Percentiles rank a stretch among this genome's conserved stretches.
Conservation (phyloP, 2,888 invertebrate genomes). For the Rhopalosiphum nymphaeae region DNA sequence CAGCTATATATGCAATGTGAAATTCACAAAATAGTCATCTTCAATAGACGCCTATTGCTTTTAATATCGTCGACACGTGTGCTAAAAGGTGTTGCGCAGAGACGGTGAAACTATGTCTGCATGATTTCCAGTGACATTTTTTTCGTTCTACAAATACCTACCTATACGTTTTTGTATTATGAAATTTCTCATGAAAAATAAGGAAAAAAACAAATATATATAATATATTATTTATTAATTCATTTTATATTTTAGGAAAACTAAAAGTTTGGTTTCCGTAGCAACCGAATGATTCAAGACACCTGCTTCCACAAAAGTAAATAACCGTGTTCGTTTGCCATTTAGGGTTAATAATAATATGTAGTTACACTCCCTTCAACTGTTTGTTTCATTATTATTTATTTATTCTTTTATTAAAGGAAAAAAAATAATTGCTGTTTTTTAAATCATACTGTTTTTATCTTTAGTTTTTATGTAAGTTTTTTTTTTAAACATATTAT, state of each 20-base stretch:
- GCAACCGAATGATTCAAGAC: conserved; percentile 56
- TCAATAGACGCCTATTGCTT: conserved; percentile 27
- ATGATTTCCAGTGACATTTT: conserved; percentile 19
- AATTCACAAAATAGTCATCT: conserved; percentile 41
- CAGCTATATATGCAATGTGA: not conserved
- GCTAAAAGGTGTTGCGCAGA: conserved; percentile 35
- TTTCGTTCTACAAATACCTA: conserved; percentile 26
- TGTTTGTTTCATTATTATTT: conserved; percentile 32
- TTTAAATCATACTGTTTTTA: not conserved
- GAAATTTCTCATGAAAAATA: not conserved
- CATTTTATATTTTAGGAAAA: conserved; percentile 46
- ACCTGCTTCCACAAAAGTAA: conserved; percentile 55
- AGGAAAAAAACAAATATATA: not conserved
- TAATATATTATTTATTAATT: conserved; percentile 43
- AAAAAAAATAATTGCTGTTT: not conserved
- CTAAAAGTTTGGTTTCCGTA: conserved; percentile 50
- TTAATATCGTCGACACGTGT: conserved; percentile 54
- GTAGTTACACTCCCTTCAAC: conserved; percentile 37
- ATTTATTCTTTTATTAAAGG: conserved; percentile 1
- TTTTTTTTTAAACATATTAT: not conserved
- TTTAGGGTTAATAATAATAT: conserved; percentile 50
- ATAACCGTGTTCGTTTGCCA: conserved; percentile 46
- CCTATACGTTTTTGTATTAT: not conserved
- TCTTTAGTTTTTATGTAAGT: not conserved
- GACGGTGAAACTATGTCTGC: not conserved